Evolutionary conservation across 2,888 invertebrate species (phyloP), one percentile per base, ranked within the genome.

Genomic region (Drosophila nigritarsus): DNA sequence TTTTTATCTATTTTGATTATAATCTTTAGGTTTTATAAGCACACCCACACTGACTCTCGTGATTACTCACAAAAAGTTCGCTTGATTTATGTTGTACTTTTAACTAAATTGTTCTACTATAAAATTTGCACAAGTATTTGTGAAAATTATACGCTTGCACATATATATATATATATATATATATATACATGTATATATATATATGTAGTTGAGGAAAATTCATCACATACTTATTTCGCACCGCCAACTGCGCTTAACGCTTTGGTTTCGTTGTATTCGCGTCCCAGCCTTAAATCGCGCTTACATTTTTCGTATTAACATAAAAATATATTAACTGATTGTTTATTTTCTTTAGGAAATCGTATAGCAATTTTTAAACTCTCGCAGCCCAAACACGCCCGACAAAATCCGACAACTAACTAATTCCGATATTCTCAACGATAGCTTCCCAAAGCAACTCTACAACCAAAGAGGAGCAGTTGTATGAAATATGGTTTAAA

Each of bases 1-100:
- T 64, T 15, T 45, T 49, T 61, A 61, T 50, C 48, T 51, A 62
- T 53, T 36, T 67, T 62, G 13, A 24, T 40, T 61, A 48, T 40
- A 53, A 50, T 61, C 58, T 76, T 59, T 38, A 66, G 42, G 53
- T 50, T 29, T 61, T 40, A 34, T 30, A 62, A 15, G 62, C 62
- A 68, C 51, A 53, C 49, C 65, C 56, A 64, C 55, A 59, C 62
- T 61, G 59, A 55, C 27, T 63, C 29, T 13, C 15, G 56, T 38
- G 34, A 49, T 29, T 69, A 58, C 64, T 73, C 61, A 71, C 59
- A 74, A 66, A 67, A 79, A 87, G 69, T 82, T 76, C 62, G 65
- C 71, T 75, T 80, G 80, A 82, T 87, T 85, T 85, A 83, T 80
- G 73, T 54, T 71, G 60, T 54, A 78, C 75, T 80, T 75, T 71